phyloP scores from a whole-genome alignment of 2,888 invertebrate species.

The Melinaea menophilus region DNA sequence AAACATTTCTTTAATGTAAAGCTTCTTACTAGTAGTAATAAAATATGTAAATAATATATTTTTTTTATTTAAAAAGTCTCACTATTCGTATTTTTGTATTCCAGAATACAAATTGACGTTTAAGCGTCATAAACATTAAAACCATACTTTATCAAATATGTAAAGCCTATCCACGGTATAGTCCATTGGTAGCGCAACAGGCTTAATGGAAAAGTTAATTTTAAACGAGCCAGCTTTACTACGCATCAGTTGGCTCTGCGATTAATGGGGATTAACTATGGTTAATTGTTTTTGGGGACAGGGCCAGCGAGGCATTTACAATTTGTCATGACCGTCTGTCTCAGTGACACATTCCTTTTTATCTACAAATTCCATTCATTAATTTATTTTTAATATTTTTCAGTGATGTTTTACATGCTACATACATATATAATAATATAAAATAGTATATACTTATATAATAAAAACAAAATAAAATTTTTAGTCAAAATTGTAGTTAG shows the following conservation, averaged over 20 bases:
- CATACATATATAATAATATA: too few relatives aligned
- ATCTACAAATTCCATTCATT: slow-evolving; percentile 1
- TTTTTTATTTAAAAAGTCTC: too few relatives aligned
- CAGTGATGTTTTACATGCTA: too few relatives aligned
- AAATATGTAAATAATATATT: not conserved
- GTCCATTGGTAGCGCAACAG: slow-evolving; percentile 26
- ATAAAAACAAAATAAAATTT: too few relatives aligned
- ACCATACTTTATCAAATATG: slow-evolving; percentile 13
- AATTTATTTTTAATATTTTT: not conserved
- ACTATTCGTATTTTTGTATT: not conserved
- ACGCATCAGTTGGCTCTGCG: slow-evolving; percentile 27
- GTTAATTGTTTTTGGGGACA: slow-evolving; percentile 30
- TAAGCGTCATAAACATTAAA: slow-evolving; percentile 13
- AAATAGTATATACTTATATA: too few relatives aligned
- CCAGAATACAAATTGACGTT: not conserved
- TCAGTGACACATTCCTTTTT: slow-evolving; percentile 9
- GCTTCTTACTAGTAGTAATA: too few relatives aligned
- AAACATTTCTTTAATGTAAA: too few relatives aligned
- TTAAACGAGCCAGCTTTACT: slow-evolving; percentile 32
- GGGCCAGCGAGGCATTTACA: slow-evolving; percentile 20
- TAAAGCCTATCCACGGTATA: slow-evolving; percentile 19
- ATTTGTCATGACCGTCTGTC: slow-evolving; percentile 22
- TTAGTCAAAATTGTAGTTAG: too few relatives aligned
- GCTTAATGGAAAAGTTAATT: slow-evolving; percentile 36
- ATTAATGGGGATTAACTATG: slow-evolving; percentile 31